A percentile compares a stretch with the other conserved stretches of the same genome.
Conservation (phyloP, 2,797 vertebrate genomes). For the Leucoraja ocellata region DNA sequence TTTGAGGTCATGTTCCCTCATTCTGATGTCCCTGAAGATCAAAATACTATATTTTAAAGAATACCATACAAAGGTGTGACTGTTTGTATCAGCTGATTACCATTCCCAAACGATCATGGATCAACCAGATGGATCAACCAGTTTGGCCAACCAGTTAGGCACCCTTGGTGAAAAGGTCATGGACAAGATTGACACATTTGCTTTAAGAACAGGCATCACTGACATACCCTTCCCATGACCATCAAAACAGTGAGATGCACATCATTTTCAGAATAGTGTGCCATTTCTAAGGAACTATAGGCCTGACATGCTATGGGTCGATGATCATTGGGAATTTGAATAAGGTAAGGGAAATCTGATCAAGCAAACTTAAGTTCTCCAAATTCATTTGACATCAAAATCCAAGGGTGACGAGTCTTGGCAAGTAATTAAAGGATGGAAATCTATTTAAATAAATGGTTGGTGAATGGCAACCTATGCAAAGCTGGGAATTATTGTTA, state of each 20-base stretch:
- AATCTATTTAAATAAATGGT: background rate
- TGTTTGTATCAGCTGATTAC: background rate
- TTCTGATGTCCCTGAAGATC: background rate
- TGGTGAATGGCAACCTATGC: background rate
- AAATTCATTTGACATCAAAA: background rate
- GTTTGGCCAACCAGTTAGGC: background rate
- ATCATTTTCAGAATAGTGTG: background rate
- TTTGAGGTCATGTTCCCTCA: background rate
- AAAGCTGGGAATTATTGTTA: background rate
- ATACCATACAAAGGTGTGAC: background rate
- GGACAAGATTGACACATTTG: background rate
- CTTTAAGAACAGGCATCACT: background rate
- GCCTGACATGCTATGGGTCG: background rate
- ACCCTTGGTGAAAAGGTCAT: background rate
- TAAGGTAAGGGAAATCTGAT: background rate
- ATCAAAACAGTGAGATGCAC: background rate
- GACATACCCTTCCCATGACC: background rate
- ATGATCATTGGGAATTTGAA: background rate
- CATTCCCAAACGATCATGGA: background rate
- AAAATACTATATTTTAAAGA: background rate
- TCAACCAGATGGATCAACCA: too few relatives aligned
- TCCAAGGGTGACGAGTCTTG: background rate
- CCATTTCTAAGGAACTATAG: background rate
- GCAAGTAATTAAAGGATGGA: background rate
- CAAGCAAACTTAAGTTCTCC: background rate